Evolutionary conservation across 2,113 vertebrate genomes (phyloP), one percentile per base, ranked within the genome.

Genomic region (Corythaeola cristata): DNA sequence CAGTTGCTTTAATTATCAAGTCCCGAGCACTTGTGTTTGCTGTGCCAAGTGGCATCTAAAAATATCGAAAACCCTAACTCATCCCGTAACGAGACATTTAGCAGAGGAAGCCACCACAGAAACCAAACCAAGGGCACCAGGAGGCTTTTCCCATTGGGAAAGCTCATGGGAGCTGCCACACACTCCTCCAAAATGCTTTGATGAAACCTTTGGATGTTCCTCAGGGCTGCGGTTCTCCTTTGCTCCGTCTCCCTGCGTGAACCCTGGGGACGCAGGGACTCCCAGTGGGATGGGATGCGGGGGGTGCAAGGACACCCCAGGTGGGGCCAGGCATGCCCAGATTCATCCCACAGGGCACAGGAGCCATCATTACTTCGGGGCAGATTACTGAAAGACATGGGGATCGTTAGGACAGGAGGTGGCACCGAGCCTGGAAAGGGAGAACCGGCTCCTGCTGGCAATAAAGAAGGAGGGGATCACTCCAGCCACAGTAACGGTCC

Each of bases 1-100:
- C 7, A 19, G 60, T 37, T 84, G 45, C 62, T 90, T 95, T 82
- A 93, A 95, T 96, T 95, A 96, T 7, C 67, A 68, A 72, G 75
- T 39, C 32, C 75, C 2, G 1, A 89, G 73, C 2, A 1, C 15
- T 67, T 35, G n/a, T 27, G 26, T 53, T 82, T 59, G 39, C 68
- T 44, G 45, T 50, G 55, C 72, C 2, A 5, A 79, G 58, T 0
- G 1, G 53, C 75, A 86, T 73, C 91, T 92, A 88, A 97, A 96
- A 92, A 88, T 92, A 88, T 7, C 2, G 19, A 60, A 86, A 67
- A 60, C 15, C 19, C 53, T 27, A 92, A 66, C 75, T 76, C 45
- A 8, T 16, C 59, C 89, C 2, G 1, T 72, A 94, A 95, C 69
- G 59, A 13, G 7, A 64, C 45, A 60, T 52, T 68, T 83, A 68